phyloP scores from a whole-genome alignment of 2,113 vertebrate genomes.

The rabbit (Oryctolagus cuniculus) region mOryCun1.1 NC_091436.1:167327501-167328000 shows the following conservation, averaged over 20 bases:
- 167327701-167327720: slow-evolving; percentile 98
- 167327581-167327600: slow-evolving; percentile 66
- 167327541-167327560: slow-evolving; percentile 75
- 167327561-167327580: slow-evolving; percentile 69
- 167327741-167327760: slow-evolving; percentile 99
- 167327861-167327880: background rate
- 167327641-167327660: slow-evolving; percentile 81
- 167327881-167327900: slow-evolving; percentile 52
- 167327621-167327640: slow-evolving; percentile 77
- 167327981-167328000: slow-evolving; percentile 1
- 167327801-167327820: background rate
- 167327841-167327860: slow-evolving; percentile 36
- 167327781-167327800: slow-evolving; percentile 71
- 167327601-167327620: slow-evolving; percentile 75
- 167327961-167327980: background rate
- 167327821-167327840: background rate
- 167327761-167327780: slow-evolving; percentile 99
- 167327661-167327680: slow-evolving; percentile 77
- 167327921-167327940: background rate
- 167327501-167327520: slow-evolving; percentile 68
- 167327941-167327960: background rate
- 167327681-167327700: slow-evolving; percentile 83
- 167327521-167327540: slow-evolving; percentile 41
- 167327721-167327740: slow-evolving; percentile 95
- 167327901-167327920: background rate